Evolutionary conservation across 2,797 vertebrate species (phyloP), one percentile per base, ranked within the genome.

Genomic region (Tadarida brasiliensis): DNA sequence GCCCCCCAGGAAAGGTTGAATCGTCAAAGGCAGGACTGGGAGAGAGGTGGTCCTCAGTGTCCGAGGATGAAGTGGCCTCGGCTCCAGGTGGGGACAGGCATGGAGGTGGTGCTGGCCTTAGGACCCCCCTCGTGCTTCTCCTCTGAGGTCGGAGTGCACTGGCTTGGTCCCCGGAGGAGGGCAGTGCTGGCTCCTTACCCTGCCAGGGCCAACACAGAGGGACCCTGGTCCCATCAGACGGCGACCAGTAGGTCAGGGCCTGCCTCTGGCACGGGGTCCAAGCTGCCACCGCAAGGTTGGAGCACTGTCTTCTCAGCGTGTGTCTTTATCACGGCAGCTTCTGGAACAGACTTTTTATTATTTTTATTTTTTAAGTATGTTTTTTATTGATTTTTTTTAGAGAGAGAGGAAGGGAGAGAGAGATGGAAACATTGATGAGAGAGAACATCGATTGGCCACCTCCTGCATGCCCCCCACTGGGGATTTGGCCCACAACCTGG

Each of bases 81-180:
- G 65, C 26, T 57, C 51, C 33, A 14, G 11, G 8, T 12, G 28
- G n/a, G 26, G 14, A 28, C 22, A 28, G 33, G 28, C 19, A 0
- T 7, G 2, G 24, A 44, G 61, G 26, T 10, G 1, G 49, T 22
- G 7, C 16, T 33, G 51, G 33, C 15, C 28, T 35, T 19, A 63
- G 11, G n/a, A 7, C 11, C 19, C 5, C 6, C 3, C 16, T 1
- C 0, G 1, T 49, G n/a, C 15, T 57, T 11, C 44, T 33, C 1
- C 35, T 49, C 19, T 24, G 68, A n/a, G 20, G 28, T 2, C n/a
- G 63, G 49, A 15, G 2, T 0, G 4, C 24, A 22, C 20, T 35
- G 6, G 8, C 5, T 11, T 9, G 22, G 24, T 5, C 28, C 24
- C 57, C 2, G 2, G 22, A 61, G 19, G 35, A 16, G 22, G 17